Percentiles rank a stretch among this genome's conserved stretches.
Conservation (phyloP, 1,140 invertebrate species). For the Bombus superbus region DNA sequence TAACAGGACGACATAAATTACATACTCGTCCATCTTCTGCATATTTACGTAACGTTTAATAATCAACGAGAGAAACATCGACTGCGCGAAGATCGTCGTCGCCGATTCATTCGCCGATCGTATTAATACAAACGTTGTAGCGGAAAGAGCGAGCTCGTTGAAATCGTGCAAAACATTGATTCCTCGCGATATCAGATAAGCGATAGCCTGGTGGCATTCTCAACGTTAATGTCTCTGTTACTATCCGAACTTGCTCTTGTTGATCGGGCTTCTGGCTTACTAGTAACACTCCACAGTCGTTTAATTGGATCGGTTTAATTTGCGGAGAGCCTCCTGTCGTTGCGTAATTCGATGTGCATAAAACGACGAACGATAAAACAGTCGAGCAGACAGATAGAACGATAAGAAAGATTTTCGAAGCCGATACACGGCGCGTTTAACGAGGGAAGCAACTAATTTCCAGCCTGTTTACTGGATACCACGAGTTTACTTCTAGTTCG, state of each 20-base stretch:
- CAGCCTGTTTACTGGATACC: neutral
- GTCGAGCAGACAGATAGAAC: neutral
- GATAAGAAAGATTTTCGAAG: neutral
- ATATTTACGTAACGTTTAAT: neutral
- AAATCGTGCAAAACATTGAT: conserved; percentile 18
- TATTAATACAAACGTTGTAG: neutral
- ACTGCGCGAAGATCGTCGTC: neutral
- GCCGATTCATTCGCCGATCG: conserved; percentile 27
- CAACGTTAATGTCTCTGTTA: conserved; percentile 2
- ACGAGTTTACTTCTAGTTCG: neutral
- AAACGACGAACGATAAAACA: neutral
- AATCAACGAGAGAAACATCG: neutral
- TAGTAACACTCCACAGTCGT: neutral
- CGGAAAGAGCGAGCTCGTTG: too few relatives aligned
- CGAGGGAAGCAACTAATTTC: neutral
- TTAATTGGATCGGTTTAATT: conserved; percentile 2
- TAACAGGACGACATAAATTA: neutral
- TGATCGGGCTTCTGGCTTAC: neutral
- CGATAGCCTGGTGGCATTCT: neutral
- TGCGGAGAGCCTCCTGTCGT: neutral
- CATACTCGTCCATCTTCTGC: neutral
- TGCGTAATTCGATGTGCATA: conserved; percentile 7
- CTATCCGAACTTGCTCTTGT: conserved; percentile 6
- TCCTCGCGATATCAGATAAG: conserved; percentile 14
- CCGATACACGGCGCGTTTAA: neutral